Evolutionary conservation across 2,888 invertebrate species (phyloP), one percentile per base, ranked within the genome.

Genomic region (Euplagia quadripunctaria): DNA sequence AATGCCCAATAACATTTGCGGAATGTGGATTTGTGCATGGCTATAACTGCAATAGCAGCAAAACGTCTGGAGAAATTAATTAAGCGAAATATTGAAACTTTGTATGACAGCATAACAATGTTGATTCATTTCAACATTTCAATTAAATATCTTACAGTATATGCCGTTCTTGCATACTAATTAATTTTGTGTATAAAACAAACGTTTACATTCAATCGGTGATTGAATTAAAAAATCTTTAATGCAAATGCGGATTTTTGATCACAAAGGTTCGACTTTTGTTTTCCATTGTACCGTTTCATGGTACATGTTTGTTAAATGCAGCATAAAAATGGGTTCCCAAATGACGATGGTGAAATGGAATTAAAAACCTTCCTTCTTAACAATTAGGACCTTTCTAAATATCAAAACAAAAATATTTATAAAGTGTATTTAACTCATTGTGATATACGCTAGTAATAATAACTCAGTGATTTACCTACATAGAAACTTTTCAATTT

Each of bases 1-100:
- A 52, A 64, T 70, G 70, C 69, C 61, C 17, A 55, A 70, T 68
- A 75, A 76, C 78, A 81, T 66, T 74, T 67, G 66, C 7, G 68
- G 51, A 58, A 70, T 73, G 68, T 11, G 68, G 43, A 52, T 72
- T 73, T 70, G 31, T 17, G 43, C 14, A 61, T 61, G 70, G 61
- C 64, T 65, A 65, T 70, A 55, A 52, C 14, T 20, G 20, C 31
- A 68, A 58, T 43, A 20, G 31, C 2, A 46, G 43, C 43, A 8
- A 46, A 46, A 8, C n/a, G 12, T 11, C 14, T 31, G 6, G 31
- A 14, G 11, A 9, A 58, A 58, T 58, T 58, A 20, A 58, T 58
- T 20, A 58, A 20, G 11, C 11, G 31, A 61, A 8, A 31, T 61
- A 31, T 14, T 61, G 14, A 14, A 14, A 58, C 20, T 31, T 61